Conservation (phyloP, 2,113 vertebrate species). For the Ailuropoda melanoleuca region DNA sequence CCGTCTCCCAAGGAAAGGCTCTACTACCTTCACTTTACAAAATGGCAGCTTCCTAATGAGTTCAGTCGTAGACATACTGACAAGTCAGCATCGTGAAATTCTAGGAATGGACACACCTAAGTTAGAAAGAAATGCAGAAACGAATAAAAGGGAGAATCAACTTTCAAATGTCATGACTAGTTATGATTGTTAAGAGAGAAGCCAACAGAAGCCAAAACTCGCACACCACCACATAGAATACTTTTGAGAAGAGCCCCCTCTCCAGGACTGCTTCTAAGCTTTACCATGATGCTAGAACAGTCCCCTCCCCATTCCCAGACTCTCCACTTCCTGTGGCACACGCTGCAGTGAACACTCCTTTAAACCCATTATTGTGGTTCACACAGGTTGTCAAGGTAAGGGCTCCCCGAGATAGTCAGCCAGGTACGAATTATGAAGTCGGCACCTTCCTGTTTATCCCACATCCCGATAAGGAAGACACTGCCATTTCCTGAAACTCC, state of each 20-base stretch:
- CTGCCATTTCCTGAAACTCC: not conserved
- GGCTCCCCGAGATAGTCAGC: not conserved
- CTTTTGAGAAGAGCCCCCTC: not conserved
- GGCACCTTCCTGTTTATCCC: not conserved
- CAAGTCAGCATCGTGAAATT: not conserved
- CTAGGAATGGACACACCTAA: not conserved
- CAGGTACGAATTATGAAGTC: not conserved
- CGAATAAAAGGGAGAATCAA: not conserved
- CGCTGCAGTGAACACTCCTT: not conserved
- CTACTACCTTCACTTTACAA: not conserved
- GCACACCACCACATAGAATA: accelerated
- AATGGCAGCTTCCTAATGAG: not conserved
- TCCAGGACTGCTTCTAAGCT: not conserved
- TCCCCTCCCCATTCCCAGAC: accelerated
- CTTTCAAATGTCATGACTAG: not conserved
- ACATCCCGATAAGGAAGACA: not conserved
- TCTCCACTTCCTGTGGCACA: not conserved
- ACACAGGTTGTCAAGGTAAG: not conserved
- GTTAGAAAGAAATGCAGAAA: not conserved
- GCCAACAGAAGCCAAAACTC: not conserved
- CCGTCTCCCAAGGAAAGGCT: not conserved
- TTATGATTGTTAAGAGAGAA: not conserved
- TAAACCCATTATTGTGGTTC: not conserved
- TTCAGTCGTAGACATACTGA: not conserved
- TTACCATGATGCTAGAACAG: not conserved